Base-by-base conservation (phyloP, 2,797 vertebrate species). In the Phoxinus dragarum region DNA sequence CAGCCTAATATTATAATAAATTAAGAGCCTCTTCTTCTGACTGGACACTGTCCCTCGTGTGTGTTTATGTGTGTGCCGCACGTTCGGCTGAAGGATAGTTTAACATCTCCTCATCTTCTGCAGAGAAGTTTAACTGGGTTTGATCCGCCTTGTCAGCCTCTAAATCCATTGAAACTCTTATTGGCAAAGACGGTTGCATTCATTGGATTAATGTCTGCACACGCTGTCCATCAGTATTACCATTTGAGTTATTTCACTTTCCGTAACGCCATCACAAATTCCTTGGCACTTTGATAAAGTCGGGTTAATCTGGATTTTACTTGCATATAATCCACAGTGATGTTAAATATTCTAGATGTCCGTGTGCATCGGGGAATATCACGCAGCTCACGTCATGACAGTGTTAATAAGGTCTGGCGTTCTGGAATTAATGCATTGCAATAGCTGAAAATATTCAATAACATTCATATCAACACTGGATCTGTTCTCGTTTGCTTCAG, bases 61-160 rank as follows among this genome's bases (percentile, higher is more conserved):
- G 52, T 56, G 34, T 14, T 8, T 75, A 0, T 54, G 0, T 54
- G 1, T 75, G 19, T 23, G 73, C 6, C 10, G 6, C 19, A 54
- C 4, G 7, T 56, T 56, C 11, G 34, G 27, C 56, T 66, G 9
- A 47, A 66, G 77, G 61, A 47, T 80, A 80, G 27, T 67, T 34
- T 7, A 47, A 47, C 19, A 93, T 93, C 87, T 93, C 92, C 89
- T 66, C 47, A 31, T 86, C 31, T 87, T 74, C 69, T 68, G 80
- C 78, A 86, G 80, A 73, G 64, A 86, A 84, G 87, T 82, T 61
- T 80, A 88, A 87, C 90, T 88, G 44, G 71, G 91, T 90, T 80
- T 77, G 91, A 91, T 93, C 92, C 93, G 93, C 92, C 93, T 94
- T 90, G 87, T 84, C 72, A 54, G 86, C 91, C 92, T 89, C 88